Base-by-base conservation (phyloP, 2,113 vertebrate species). In the Orcinus orca region DNA sequence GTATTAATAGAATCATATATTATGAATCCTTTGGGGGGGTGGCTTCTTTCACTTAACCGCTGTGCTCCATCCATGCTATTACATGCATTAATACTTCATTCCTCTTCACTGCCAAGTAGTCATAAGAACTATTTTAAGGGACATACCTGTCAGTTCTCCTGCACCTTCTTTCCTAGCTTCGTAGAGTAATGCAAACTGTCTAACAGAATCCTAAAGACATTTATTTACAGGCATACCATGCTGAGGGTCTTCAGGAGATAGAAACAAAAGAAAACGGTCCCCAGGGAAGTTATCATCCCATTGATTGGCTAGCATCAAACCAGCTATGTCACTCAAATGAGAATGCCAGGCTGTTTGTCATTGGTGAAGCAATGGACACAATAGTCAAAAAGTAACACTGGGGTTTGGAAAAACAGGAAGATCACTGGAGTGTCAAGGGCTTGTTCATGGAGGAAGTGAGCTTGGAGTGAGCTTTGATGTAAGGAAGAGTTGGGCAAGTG, bases 251-350 rank as follows among this genome's bases (percentile, higher is more conserved):
- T 44, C 5, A 38, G 20, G 29, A 85, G 8, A 41, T 0, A 77
- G 60, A 82, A 93, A 88, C 20, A 31, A 85, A 96, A 85, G 44
- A 85, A 60, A 50, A 63, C 23, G 12, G n/a, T 33, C 70, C 38
- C 67, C 21, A 33, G 2, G 62, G 10, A 65, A 88, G 63, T 41
- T n/a, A 70, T 7, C 13, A 38, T 62, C 53, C 5, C 25, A 55
- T 1, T 17, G 10, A 23, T 31, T 41, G 18, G 25, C 33, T n/a
- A 38, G 70, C 58, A 84, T 36, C 8, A 41, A 47, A 6, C 38
- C 21, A 36, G n/a, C 21, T 44, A 1, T 15, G 18, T 63, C 10
- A 2, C 20, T n/a, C 25, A 20, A 44, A 17, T 15, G 3, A 55
- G 62, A 33, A 38, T 6, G 1, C n/a, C 47, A 62, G 55, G 21